Base-by-base conservation (phyloP, 2,888 invertebrate genomes). In the Aspidiotus destructor region DNA sequence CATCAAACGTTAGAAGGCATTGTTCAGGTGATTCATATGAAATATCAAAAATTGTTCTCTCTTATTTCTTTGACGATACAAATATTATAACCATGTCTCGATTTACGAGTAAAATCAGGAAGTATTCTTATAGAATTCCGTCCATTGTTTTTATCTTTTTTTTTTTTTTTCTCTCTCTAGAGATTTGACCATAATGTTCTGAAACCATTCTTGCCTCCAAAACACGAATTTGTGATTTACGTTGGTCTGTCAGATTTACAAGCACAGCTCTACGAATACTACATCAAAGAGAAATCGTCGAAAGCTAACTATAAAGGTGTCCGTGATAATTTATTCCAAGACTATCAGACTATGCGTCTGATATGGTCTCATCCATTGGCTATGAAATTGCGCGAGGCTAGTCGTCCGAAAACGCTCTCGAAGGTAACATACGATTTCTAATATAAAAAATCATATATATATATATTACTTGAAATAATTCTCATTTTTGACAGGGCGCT, bases 211-310 rank as follows among this genome's bases (percentile, higher is more conserved):
- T 80, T 99, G 73, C 96, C 97, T 9, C 93, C 94, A 0, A 99
- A 99, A 79, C 86, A 91, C 76, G 99, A 99, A 79, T 99, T 92
- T 76, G 94, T 98, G 0, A 81, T 99, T 64, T 90, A 89, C 74
- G 85, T 97, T 9, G 85, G 86, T 10, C 80, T 98, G 62, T 85
- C 90, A 0, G 86, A 88, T 8, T 79, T 87, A 2, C 98, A 98
- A 79, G 82, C 86, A 67, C 84, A 88, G 73, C 78, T 98, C 63
- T 98, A 98, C 76, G 82, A 82, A 71, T 80, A 85, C 75, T 93
- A 90, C 76, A 77, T 92, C 75, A 84, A 86, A n/a, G 82, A 86
- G 73, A 83, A 84, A 70, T 69, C 84, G 86, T 0, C 79, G 81
- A 74, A 79, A 81, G 74, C 42, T 52, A 16, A n/a, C n/a, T 40